These are phyloP conservation scores for Propithecus coquereli DNA, from an alignment of 2,113 vertebrate genomes.

Conservation along the genomic window DNA sequence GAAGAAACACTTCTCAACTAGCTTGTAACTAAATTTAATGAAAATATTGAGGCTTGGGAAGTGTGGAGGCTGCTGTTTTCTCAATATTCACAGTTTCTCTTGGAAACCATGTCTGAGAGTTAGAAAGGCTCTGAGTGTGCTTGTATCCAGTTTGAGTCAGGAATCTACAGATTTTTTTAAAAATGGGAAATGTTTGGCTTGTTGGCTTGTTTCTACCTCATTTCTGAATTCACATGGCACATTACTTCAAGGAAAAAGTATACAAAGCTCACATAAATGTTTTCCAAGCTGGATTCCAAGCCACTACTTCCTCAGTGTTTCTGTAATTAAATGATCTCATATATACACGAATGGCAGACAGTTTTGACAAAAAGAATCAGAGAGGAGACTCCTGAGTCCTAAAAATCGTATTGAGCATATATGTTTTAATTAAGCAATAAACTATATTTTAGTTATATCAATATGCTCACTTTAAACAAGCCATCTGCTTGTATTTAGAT, in stretches of 20 bases:
- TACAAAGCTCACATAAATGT: constrained; percentile 32
- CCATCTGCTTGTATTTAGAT: constrained; percentile 44
- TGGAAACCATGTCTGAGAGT: not conserved
- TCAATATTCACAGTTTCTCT: not conserved
- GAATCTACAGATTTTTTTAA: not conserved
- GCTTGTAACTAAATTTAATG: not conserved
- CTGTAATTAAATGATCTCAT: not conserved
- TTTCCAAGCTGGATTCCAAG: not conserved
- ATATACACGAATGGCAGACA: constrained; percentile 50
- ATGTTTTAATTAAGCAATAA: not conserved
- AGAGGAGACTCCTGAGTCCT: constrained; percentile 66
- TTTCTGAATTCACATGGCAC: not conserved
- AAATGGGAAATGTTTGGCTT: not conserved
- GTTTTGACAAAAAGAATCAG: constrained; percentile 59
- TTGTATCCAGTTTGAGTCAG: not conserved
- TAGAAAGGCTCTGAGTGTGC: not conserved
- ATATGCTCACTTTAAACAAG: not conserved
- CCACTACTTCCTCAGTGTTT: constrained; percentile 46
- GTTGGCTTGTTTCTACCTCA: not conserved
- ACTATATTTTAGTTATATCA: constrained; percentile 48
- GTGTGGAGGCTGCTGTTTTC: too few species aligned
- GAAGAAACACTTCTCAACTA: not conserved
- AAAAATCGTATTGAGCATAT: not conserved
- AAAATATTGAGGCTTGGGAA: too few species aligned
- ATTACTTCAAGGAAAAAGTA: not conserved